Evolutionary conservation across 1,140 invertebrate species (phyloP), one percentile per base, ranked within the genome.

Genomic region (Acromyrmex heyeri): DNA sequence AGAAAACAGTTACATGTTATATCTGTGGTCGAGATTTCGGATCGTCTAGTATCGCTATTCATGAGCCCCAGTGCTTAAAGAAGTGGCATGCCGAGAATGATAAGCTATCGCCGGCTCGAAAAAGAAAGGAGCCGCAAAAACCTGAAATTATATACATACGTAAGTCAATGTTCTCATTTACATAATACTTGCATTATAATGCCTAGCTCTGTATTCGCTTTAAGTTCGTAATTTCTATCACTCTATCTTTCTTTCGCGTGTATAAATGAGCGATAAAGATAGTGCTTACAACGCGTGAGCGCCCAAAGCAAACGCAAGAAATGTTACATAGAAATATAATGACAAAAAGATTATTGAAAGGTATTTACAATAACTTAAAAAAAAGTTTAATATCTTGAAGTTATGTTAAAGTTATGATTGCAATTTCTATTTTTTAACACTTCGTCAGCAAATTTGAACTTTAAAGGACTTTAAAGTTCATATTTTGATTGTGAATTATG

Each of bases 1-100:
- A 89, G 70, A 91, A 65, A 81, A 90, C 61, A 4, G 59, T 95
- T 83, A 95, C 97, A 12, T 98, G 97, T 92, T 98, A 98, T 90
- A 96, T 98, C 69, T 97, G 97, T 91, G 97, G 97, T 5, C 95
- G 97, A 75, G 96, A 97, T 87, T 98, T 97, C 93, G 97, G 97
- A 12, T 96, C 96, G 0, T 96, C 96, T 87, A 97, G 97, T 55
- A 96, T 98, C 76, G 94, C 94, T 21, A 97, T 98, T 79, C 97
- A 98, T 94, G 97, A 98, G 91, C 97, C 97, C 1, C 97, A 98
- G 88, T 98, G 97, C 92, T 91, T 98, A 44, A 96, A 97, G 91
- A 98, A 97, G 92, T 98, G 97, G 97, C 95, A 96, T 44, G 92
- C 94, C 61, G 97, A 97, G 92, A 97, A 98, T 91, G 94, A 96